A percentile compares a stretch with the other conserved stretches of the same genome.
Evolutionary conservation across 2,888 invertebrate species (phyloP).

Genomic region (Psylliodes chrysocephalus): DNA sequence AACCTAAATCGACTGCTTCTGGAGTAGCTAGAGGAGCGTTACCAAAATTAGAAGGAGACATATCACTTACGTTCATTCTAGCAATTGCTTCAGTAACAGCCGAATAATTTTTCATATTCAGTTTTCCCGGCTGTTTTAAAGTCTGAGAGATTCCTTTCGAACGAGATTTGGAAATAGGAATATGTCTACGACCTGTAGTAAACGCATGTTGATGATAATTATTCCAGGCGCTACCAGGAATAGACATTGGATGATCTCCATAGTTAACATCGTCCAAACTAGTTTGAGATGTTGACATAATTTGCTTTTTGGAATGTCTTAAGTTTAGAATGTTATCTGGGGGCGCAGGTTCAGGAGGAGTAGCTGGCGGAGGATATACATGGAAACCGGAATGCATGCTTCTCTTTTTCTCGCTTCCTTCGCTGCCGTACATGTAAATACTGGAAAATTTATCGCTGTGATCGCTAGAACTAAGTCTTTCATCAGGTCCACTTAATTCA

Average conservation of each 20-base stretch:
- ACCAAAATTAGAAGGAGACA: conserved; percentile 67
- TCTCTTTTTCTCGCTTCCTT: conserved; percentile 60
- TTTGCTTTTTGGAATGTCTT: conserved; percentile 66
- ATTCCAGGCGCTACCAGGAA: conserved; percentile 69
- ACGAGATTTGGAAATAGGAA: conserved; percentile 70
- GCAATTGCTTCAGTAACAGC: conserved; percentile 88
- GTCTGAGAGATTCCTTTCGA: conserved; percentile 77
- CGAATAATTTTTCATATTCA: conserved; percentile 89
- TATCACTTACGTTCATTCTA: conserved; percentile 73
- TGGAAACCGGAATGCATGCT: conserved; percentile 68
- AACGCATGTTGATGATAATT: conserved; percentile 76
- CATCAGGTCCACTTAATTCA: conserved; percentile 70
- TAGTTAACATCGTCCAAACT: conserved; percentile 75
- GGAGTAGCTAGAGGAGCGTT: conserved; percentile 81
- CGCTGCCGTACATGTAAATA: conserved; percentile 72
- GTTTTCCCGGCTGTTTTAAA: conserved; percentile 86
- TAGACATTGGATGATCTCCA: conserved; percentile 61
- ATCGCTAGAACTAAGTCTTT: conserved; percentile 71
- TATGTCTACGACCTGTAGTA: conserved; percentile 75
- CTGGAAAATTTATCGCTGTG: conserved; percentile 75
- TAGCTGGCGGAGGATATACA: conserved; percentile 85
- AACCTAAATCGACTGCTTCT: conserved; percentile 79
- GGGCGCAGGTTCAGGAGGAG: conserved; percentile 86
- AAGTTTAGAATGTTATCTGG: conserved; percentile 72
- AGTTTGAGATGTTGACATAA: conserved; percentile 69